A percentile compares a stretch with the other conserved stretches of the same genome.
Evolutionary conservation across 2,888 invertebrate species (phyloP).

Genomic region (Hydropsyche betteni): DNA sequence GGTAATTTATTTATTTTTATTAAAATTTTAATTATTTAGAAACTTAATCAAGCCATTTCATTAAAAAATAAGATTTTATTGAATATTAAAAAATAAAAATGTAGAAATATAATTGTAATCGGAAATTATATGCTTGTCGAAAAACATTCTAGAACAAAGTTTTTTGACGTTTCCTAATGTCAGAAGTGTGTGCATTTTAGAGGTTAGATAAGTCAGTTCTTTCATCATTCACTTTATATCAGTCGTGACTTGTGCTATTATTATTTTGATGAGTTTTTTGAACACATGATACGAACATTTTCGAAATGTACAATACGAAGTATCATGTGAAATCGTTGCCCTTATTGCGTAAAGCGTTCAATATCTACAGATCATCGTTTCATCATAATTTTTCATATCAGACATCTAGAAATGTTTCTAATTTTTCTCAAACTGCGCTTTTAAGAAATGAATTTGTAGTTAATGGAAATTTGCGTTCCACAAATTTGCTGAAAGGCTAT

Average conservation of each 20-base stretch:
- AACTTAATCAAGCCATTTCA: too few relatives aligned
- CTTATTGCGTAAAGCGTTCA: not conserved
- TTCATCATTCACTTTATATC: too few relatives aligned
- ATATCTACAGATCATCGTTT: not conserved
- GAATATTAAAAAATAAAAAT: too few relatives aligned
- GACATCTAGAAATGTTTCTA: not conserved
- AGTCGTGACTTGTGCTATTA: too few relatives aligned
- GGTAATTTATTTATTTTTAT: too few relatives aligned
- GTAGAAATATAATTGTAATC: not conserved
- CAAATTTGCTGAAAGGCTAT: not conserved
- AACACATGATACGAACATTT: not conserved
- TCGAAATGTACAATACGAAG: not conserved
- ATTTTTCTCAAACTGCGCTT: not conserved
- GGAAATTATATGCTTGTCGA: not conserved
- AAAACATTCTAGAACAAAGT: not conserved
- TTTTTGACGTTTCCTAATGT: constrained; percentile 3
- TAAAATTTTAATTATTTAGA: too few relatives aligned
- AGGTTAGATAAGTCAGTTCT: constrained; percentile 1
- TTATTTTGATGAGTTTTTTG: too few relatives aligned
- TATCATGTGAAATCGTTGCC: not conserved
- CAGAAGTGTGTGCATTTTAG: not conserved
- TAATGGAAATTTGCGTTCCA: not conserved
- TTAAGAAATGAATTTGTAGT: not conserved
- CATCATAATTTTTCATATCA: not conserved
- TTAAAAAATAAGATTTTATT: too few relatives aligned